Base-by-base conservation (phyloP, 2,888 invertebrate genomes). In the Orthonevra nobilis region DNA sequence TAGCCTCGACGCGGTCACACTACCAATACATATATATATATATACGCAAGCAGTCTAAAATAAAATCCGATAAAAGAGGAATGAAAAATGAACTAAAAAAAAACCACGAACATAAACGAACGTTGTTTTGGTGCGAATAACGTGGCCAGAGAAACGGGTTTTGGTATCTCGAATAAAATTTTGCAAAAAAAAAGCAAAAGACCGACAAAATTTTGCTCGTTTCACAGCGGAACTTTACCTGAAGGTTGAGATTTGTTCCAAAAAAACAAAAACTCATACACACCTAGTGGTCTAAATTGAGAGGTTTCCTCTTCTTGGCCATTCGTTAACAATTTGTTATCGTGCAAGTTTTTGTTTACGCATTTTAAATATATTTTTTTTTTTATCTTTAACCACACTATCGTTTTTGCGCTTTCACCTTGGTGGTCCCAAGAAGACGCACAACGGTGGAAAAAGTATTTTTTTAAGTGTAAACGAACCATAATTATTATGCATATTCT, bases 211-310 rank as follows among this genome's bases (percentile, higher is more conserved):
- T 54, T 44, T 42, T 40, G 20, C 52, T 52, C 7, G 10, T 30
- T 46, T 28, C 14, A 20, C 34, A 44, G 70, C 54, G 70, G 64
- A 77, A 54, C 70, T 77, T 54, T 50, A 77, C 56, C 58, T 70
- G 60, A 52, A 60, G 52, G 70, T 70, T 77, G 52, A 63, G 19
- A 64, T 70, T 70, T 70, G 28, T 42, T 17, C 38, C 2, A 17
- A 50, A 48, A 19, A 3, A 38, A 26, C 10, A 23, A 6, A 44
- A 9, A 2, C n/a, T 6, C 12, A 15, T 10, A 9, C 10, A 9
- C 10, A 14, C 19, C 3, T 10, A 2, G 7, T 46, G 9, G 3
- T 40, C 0, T 2, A 12, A 2, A 38, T 15, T 48, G 61, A 30
- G 28, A 19, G 10, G 36, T 28, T 30, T 52, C 28, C 54, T 54